A percentile compares a stretch with the other conserved stretches of the same genome.
These are phyloP conservation scores for Apocheima hispidaria DNA, from an alignment of 2,888 invertebrate species.

Conservation along the genomic window DNA sequence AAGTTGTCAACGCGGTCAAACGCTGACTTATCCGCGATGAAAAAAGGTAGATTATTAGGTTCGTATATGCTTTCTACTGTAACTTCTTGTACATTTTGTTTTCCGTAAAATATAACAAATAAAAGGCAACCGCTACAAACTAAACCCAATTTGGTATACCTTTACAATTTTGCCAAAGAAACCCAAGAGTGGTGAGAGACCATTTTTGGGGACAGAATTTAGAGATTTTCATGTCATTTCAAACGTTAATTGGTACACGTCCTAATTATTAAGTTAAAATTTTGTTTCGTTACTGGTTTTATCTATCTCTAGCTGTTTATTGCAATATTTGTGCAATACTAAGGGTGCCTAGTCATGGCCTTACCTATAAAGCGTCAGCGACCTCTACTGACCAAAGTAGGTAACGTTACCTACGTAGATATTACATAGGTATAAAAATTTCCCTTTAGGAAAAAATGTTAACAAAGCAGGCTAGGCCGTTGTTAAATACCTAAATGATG, in stretches of 20 bases:
- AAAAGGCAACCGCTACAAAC: background rate
- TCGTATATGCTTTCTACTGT: background rate
- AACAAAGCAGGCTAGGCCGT: background rate
- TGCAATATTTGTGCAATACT: slow-evolving; percentile 2
- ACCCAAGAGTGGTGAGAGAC: background rate
- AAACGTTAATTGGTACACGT: background rate
- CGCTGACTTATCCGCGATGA: too few species aligned
- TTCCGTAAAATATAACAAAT: background rate
- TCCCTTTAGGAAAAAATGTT: background rate
- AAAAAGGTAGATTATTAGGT: background rate
- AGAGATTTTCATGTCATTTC: slow-evolving; percentile 1
- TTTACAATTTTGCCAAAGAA: background rate
- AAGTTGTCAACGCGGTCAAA: background rate
- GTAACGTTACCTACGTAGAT: background rate
- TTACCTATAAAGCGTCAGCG: background rate
- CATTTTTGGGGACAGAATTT: background rate
- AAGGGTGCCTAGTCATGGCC: too few species aligned
- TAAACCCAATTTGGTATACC: too few species aligned
- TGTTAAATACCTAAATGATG: too few species aligned
- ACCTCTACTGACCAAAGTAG: slow-evolving; percentile 1
- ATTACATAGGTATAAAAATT: background rate
- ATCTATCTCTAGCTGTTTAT: background rate
- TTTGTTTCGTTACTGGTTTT: background rate
- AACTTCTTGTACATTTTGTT: background rate
- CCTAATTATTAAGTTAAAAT: background rate